Evolutionary conservation across 1,140 invertebrate genomes (phyloP).

Genomic region (Atta cephalotes): DNA sequence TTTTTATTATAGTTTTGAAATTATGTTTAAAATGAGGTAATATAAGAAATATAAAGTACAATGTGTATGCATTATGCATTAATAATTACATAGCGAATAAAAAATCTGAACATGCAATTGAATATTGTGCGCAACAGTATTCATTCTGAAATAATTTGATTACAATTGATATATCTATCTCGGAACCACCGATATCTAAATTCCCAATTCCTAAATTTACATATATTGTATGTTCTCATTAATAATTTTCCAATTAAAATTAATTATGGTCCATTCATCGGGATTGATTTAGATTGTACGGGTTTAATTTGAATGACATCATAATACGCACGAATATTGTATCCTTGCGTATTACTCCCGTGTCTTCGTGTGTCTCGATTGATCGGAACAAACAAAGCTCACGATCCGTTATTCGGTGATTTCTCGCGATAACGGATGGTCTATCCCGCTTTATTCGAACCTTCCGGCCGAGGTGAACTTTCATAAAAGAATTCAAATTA

Average conservation of each 20-base stretch:
- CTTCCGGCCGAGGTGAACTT: constrained; percentile 60
- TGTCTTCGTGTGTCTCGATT: constrained; percentile 39
- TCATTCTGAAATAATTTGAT: too few species aligned
- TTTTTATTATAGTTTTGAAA: not conserved
- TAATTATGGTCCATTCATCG: not conserved
- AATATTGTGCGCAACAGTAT: not conserved
- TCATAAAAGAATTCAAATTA: constrained; percentile 76
- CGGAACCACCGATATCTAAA: not conserved
- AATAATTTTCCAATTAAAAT: not conserved
- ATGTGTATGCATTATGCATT: not conserved
- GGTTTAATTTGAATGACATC: not conserved
- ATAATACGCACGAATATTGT: not conserved
- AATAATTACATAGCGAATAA: not conserved
- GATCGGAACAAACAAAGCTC: constrained; percentile 60
- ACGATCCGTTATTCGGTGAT: constrained; percentile 49
- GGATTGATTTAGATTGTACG: not conserved
- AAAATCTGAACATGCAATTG: not conserved
- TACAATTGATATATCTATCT: not conserved
- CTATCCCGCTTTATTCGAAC: constrained; percentile 66
- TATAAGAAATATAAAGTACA: not conserved
- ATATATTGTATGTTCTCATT: not conserved
- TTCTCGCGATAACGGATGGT: constrained; percentile 50
- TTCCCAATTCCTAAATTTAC: not conserved
- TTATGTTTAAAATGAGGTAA: not conserved
- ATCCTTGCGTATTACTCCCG: not conserved